phyloP scores from a whole-genome alignment of 2,888 invertebrate species.

The Leucania comma region DNA sequence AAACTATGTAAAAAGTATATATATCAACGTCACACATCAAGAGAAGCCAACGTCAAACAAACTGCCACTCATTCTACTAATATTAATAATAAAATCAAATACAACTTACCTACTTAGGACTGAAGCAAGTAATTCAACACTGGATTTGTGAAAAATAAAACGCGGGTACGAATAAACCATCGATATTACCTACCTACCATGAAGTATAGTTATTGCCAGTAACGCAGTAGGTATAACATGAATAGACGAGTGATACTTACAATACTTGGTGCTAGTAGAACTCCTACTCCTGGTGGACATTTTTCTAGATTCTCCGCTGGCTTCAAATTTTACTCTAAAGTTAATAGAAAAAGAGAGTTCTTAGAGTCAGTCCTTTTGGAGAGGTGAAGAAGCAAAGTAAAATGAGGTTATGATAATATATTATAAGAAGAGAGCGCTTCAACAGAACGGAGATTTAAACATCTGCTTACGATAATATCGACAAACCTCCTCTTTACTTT shows the following conservation, averaged over 20 bases:
- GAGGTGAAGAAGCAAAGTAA: slow-evolving; percentile 66
- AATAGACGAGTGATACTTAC: slow-evolving; percentile 78
- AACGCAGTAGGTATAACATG: slow-evolving; percentile 48
- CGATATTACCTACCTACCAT: slow-evolving; percentile 10
- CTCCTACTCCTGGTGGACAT: slow-evolving; percentile 71
- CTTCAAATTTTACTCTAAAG: slow-evolving; percentile 81
- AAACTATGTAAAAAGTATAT: neutral
- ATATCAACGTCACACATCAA: slow-evolving; percentile 25
- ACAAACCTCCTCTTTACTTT: slow-evolving; percentile 47
- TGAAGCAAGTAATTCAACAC: slow-evolving; percentile 40
- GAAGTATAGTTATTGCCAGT: slow-evolving; percentile 2
- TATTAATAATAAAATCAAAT: slow-evolving; percentile 54
- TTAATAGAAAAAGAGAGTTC: slow-evolving; percentile 77
- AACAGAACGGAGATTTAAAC: slow-evolving; percentile 19
- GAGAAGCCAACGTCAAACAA: slow-evolving; percentile 76
- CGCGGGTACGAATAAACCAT: slow-evolving; percentile 22
- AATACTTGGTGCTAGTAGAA: slow-evolving; percentile 80
- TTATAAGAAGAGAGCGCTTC: slow-evolving; percentile 2
- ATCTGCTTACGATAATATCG: slow-evolving; percentile 12
- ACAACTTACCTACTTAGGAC: slow-evolving; percentile 65
- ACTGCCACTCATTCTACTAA: slow-evolving; percentile 76
- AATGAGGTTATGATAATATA: slow-evolving; percentile 3
- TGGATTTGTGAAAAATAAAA: slow-evolving; percentile 14
- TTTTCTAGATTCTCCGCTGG: slow-evolving; percentile 75
- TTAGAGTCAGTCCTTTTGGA: slow-evolving; percentile 62